Percentiles rank a stretch among this genome's conserved stretches.
Evolutionary conservation across 2,113 vertebrate genomes (phyloP).

Genomic region (Sminthopsis crassicaudata): DNA sequence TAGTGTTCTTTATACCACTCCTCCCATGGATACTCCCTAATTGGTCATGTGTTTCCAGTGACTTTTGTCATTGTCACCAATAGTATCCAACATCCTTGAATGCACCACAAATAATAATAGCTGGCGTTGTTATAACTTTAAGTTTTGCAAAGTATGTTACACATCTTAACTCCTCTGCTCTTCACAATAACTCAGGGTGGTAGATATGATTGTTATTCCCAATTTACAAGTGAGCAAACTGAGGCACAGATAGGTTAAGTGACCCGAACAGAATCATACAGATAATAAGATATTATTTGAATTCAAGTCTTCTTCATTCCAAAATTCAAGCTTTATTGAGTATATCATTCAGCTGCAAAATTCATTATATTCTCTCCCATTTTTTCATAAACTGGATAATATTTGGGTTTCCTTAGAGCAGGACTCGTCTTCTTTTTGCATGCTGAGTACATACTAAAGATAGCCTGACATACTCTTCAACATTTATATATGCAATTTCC

Average conservation of each 20-base stretch:
- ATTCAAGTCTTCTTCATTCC: neutral
- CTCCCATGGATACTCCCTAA: neutral
- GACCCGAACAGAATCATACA: neutral
- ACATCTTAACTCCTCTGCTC: neutral
- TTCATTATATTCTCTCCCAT: neutral
- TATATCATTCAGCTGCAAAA: neutral
- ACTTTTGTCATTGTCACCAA: neutral
- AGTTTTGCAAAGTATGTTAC: neutral
- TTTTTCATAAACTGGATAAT: neutral
- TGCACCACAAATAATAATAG: neutral
- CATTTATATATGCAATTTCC: neutral
- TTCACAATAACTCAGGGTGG: neutral
- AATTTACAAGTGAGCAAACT: neutral
- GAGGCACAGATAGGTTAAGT: neutral
- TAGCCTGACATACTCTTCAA: neutral
- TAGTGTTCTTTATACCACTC: neutral
- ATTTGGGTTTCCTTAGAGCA: neutral
- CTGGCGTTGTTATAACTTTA: neutral
- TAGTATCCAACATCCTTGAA: neutral
- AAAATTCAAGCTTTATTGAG: neutral
- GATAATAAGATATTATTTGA: neutral
- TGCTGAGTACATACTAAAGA: neutral
- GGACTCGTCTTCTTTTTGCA: neutral
- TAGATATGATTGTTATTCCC: neutral
- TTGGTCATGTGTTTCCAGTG: neutral